Percentiles rank a stretch among this genome's conserved stretches.
Conservation (phyloP, 2,888 invertebrate genomes). For the Melitaea athalia region DNA sequence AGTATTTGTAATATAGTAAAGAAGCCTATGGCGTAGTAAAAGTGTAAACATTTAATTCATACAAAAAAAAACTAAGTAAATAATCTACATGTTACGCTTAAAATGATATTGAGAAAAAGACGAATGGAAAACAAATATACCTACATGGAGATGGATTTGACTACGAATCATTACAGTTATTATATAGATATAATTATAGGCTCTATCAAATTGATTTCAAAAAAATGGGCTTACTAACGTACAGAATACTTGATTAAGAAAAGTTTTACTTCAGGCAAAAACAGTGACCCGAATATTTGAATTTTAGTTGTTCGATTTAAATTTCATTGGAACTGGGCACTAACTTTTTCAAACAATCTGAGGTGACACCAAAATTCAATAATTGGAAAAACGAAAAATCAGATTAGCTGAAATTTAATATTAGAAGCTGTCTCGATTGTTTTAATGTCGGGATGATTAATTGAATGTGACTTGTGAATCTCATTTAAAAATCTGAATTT, state of each 20-base stretch:
- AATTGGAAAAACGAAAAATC: neutral
- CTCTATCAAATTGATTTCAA: neutral
- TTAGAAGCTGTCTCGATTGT: neutral
- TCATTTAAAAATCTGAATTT: no score
- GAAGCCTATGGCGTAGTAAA: no score
- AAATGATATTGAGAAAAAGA: no score
- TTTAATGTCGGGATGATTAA: neutral
- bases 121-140: no score
- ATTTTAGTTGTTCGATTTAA: constrained; percentile 6
- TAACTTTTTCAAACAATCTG: constrained; percentile 6
- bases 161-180: no score
- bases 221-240: neutral
- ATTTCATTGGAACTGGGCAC: constrained; percentile 5
- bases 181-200: no score
- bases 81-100: no score
- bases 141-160: no score
- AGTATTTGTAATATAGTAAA: no score
- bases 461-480: no score
- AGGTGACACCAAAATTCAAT: constrained; percentile 8
- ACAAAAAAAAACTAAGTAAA: no score
- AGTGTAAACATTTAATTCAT: no score
- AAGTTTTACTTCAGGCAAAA: constrained; percentile 3
- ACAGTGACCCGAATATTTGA: neutral
- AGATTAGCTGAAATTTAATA: neutral
- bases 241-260: neutral